A percentile compares a stretch with the other conserved stretches of the same genome.
Evolutionary conservation across 2,888 invertebrate species (phyloP).

Genomic region (Branchinecta sandiegonensis): DNA sequence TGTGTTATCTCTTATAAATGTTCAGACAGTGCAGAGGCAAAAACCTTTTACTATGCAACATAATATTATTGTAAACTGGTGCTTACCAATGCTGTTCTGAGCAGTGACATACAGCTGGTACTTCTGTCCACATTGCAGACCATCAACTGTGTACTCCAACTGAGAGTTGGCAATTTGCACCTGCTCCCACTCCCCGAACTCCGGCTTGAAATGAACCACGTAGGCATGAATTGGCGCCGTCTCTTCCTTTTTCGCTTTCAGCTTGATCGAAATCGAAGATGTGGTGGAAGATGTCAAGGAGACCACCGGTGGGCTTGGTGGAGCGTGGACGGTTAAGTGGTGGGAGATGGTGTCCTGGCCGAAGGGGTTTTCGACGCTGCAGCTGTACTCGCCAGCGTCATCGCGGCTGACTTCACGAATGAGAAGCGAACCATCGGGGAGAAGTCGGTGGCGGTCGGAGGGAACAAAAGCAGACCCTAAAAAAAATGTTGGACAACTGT

Average conservation of each 20-base stretch:
- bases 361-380: slow-evolving; percentile 79
- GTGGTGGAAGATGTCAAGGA: slow-evolving; percentile 57
- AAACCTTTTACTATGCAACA: no score
- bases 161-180: slow-evolving; percentile 41
- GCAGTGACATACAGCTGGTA: slow-evolving; percentile 88
- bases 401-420: slow-evolving; percentile 74
- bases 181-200: slow-evolving; percentile 87
- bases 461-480: slow-evolving; percentile 55
- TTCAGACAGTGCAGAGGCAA: no score
- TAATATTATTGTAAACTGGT: no score
- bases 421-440: slow-evolving; percentile 79
- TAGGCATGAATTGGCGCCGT: slow-evolving; percentile 81
- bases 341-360: slow-evolving; percentile 85
- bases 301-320: slow-evolving; percentile 61
- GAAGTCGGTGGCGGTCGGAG: slow-evolving; percentile 63
- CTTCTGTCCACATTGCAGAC: slow-evolving; percentile 76
- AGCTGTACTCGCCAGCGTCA: slow-evolving; percentile 87
- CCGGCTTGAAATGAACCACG: slow-evolving; percentile 80
- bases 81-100: slow-evolving; percentile 48
- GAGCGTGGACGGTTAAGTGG: slow-evolving; percentile 68
- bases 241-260: slow-evolving; percentile 57
- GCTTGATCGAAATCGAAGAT: slow-evolving; percentile 54
- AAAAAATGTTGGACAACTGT: neutral
- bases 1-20: no score
- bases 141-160: slow-evolving; percentile 49